Evolutionary conservation across 2,888 invertebrate species (phyloP).

Genomic region (Andrena chrysosceles): DNA sequence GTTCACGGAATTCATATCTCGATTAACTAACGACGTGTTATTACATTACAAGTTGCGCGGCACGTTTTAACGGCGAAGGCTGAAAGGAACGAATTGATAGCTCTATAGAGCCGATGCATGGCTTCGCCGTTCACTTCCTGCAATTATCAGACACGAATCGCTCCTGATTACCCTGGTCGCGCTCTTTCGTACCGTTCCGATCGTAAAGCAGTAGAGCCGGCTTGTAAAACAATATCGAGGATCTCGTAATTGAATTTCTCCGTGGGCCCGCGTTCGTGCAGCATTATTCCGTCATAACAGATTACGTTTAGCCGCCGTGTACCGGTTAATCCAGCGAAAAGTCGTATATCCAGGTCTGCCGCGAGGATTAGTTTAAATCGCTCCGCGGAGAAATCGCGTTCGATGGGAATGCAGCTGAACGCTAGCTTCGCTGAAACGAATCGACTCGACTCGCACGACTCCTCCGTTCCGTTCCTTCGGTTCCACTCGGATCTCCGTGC

Average conservation of each 20-base stretch:
- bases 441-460: constrained; percentile 39
- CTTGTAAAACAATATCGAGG: constrained; percentile 17
- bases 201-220: background rate
- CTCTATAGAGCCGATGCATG: constrained; percentile 10
- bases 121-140: background rate
- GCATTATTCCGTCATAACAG: constrained; percentile 39
- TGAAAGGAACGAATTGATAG: constrained; percentile 19
- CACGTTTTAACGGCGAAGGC: constrained; percentile 10
- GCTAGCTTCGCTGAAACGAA: constrained; percentile 15
- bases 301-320: constrained; percentile 28
- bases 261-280: background rate
- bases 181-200: constrained; percentile 5
- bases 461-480: constrained; percentile 23
- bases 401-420: constrained; percentile 22
- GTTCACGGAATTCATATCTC: constrained; percentile 25
- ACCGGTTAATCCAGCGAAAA: constrained; percentile 44
- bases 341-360: constrained; percentile 24
- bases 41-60: background rate
- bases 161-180: background rate
- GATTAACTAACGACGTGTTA: constrained; percentile 19
- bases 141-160: constrained; percentile 10
- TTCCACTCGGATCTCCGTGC: background rate
- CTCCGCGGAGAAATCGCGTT: constrained; percentile 44
- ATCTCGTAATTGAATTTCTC: constrained; percentile 23
- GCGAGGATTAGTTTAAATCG: constrained; percentile 41